These are phyloP conservation scores for Rhagoletis zephyria DNA, from an alignment of 1,140 invertebrate species.

Conservation along the genomic window DNA sequence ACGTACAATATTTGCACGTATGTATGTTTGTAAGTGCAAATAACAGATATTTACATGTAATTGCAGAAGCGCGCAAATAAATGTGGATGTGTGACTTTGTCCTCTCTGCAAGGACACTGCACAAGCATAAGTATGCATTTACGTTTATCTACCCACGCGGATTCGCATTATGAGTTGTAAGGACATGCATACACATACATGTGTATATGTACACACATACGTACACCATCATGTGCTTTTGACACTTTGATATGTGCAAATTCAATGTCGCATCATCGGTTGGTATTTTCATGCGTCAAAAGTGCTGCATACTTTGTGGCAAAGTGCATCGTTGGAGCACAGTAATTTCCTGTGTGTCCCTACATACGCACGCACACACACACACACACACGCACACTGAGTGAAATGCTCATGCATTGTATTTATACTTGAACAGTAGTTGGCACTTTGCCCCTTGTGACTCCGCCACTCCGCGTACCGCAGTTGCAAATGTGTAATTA, in stretches of 20 bases:
- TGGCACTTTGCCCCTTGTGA: background rate
- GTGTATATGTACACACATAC: background rate
- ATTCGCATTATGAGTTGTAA: slow-evolving; percentile 3
- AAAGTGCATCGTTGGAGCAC: slow-evolving; percentile 5
- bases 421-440: background rate
- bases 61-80: slow-evolving; percentile 20
- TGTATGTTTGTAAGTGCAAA: background rate
- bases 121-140: background rate
- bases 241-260: slow-evolving; percentile 47
- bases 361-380: background rate
- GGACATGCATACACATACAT: background rate
- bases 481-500: slow-evolving; percentile 53
- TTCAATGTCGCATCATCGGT: slow-evolving; percentile 5
- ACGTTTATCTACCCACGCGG: background rate
- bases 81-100: background rate
- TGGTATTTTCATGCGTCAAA: slow-evolving; percentile 35
- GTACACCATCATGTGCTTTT: background rate
- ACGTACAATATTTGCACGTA: background rate
- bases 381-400: background rate
- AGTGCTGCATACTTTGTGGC: background rate
- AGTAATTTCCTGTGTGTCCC: slow-evolving; percentile 28
- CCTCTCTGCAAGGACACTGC: background rate
- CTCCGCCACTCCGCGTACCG: background rate
- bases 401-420: background rate
- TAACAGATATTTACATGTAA: slow-evolving; percentile 15